Evolutionary conservation across 2,113 vertebrate genomes (phyloP).

Genomic region (Heliornis fulica): DNA sequence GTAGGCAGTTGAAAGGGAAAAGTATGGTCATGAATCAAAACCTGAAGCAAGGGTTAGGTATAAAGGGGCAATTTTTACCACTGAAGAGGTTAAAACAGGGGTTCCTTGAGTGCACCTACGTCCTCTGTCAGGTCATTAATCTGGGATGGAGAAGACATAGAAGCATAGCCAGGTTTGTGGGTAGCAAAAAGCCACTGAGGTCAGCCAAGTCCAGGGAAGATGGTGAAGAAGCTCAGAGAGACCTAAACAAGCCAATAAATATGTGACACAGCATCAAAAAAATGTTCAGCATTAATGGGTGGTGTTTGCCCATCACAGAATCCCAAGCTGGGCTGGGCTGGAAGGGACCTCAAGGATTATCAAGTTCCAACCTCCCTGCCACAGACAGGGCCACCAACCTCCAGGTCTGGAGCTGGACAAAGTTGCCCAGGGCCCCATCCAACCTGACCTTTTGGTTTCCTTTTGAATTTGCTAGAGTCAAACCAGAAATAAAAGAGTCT

Average conservation of each 20-base stretch:
- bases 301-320: neutral
- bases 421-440: no score
- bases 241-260: neutral
- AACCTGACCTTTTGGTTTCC: neutral
- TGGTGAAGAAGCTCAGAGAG: neutral
- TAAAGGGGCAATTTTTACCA: neutral
- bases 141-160: neutral
- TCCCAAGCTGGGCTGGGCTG: no score
- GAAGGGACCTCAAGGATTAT: no score
- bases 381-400: no score
- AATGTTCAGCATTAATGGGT: neutral
- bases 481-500: neutral
- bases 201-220: neutral
- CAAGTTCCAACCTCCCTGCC: no score
- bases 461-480: neutral
- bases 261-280: neutral
- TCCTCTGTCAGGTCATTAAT: neutral
- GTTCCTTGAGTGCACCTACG: neutral
- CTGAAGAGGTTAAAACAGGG: neutral
- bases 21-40: neutral
- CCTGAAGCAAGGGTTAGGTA: neutral
- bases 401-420: no score
- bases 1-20: neutral
- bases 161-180: neutral
- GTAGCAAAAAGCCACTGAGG: neutral